These are phyloP conservation scores for Echinarachnius parma DNA, from an alignment of 53 echinoderm and acorn worm genomes.

Conservation along the genomic window DNA sequence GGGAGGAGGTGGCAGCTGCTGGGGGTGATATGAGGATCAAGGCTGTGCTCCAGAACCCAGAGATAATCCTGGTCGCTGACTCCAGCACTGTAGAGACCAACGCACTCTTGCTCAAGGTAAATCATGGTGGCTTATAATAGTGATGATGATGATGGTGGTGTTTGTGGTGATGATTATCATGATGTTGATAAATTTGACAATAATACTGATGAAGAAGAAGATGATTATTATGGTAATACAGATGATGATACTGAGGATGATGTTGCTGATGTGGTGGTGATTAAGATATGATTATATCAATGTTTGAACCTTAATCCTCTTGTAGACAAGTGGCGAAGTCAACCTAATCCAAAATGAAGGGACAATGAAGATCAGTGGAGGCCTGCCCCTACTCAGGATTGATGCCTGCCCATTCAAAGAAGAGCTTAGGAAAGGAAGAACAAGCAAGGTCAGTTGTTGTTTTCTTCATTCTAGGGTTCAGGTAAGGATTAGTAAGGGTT, in stretches of 20 bases:
- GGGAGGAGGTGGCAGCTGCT: slow-evolving; percentile 27
- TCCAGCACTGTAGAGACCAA: slow-evolving; percentile 81
- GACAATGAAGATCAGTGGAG: slow-evolving; percentile 77
- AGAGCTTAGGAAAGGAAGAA: slow-evolving; percentile 75
- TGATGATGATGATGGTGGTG: no score
- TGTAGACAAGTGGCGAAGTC: slow-evolving; percentile 72
- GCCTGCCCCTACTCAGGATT: slow-evolving; percentile 75
- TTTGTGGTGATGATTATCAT: no score
- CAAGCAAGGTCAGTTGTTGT: slow-evolving; percentile 71
- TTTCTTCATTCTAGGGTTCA: no score
- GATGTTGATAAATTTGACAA: no score
- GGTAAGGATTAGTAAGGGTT: no score
- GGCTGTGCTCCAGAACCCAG: slow-evolving; percentile 75
- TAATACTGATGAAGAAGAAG: no score
- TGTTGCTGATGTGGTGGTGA: no score
- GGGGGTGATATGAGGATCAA: slow-evolving; percentile 69
- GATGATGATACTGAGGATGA: no score
- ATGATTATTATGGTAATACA: no score
- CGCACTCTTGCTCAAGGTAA: slow-evolving; percentile 79
- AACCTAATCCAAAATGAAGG: slow-evolving; percentile 59
- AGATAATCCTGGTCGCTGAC: slow-evolving; percentile 92
- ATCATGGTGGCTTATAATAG: no score
- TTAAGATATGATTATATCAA: not conserved
- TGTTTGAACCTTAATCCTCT: not conserved
- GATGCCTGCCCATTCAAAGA: slow-evolving; percentile 90